These are phyloP conservation scores for Naja naja DNA, from an alignment of 2,113 vertebrate genomes.

Conservation along the genomic window DNA sequence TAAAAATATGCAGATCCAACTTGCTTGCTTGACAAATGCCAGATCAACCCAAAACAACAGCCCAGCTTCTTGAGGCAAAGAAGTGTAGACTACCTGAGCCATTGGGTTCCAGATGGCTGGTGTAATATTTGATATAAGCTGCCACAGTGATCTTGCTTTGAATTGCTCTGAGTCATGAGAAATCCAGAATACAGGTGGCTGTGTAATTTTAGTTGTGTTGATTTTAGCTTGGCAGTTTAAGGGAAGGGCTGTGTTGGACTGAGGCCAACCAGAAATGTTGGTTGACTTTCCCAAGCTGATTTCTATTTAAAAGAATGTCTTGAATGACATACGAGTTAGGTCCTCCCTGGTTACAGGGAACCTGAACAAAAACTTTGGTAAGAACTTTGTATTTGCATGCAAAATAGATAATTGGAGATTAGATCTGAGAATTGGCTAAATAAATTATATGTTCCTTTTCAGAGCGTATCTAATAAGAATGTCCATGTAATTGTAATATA, in stretches of 20 bases:
- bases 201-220: background rate
- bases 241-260: conserved; percentile 22
- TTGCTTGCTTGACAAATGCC: rapidly evolving
- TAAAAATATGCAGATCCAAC: background rate
- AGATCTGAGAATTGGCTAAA: background rate
- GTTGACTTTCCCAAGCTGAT: background rate
- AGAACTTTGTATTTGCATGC: background rate
- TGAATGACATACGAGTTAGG: rapidly evolving
- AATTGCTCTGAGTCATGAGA: background rate
- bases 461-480: background rate
- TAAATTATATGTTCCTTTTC: background rate
- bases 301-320: conserved; percentile 1
- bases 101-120: background rate
- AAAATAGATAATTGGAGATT: background rate
- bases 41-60: background rate
- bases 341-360: background rate
- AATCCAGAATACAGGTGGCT: background rate
- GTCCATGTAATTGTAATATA: background rate
- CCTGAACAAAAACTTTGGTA: background rate
- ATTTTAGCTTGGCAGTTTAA: background rate
- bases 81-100: background rate
- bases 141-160: rapidly evolving
- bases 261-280: background rate
- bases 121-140: rapidly evolving
- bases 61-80: background rate